Conservation (phyloP, 2,888 invertebrate species). For the Elysia crispata region DNA sequence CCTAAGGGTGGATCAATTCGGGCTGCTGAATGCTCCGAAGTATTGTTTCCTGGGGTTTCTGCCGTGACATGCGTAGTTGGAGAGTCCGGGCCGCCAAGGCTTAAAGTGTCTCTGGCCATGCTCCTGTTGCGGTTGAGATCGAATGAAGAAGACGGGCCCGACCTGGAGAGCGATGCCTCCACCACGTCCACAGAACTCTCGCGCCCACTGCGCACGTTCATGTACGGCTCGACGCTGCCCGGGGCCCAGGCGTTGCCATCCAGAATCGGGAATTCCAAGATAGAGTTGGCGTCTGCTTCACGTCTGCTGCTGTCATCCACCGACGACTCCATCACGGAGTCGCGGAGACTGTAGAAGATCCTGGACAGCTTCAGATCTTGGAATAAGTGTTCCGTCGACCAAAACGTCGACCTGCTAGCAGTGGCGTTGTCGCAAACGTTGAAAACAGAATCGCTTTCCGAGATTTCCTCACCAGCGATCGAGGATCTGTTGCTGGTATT, state of each 20-base stretch:
- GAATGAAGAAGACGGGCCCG: no score
- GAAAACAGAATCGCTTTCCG: neutral
- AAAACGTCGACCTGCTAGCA: neutral
- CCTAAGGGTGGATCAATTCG: no score
- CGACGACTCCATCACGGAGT: slow-evolving; percentile 11
- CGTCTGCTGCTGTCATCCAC: slow-evolving; percentile 1
- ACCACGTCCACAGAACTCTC: neutral
- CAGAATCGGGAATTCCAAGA: slow-evolving; percentile 18
- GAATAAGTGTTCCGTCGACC: no score
- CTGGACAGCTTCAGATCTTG: neutral
- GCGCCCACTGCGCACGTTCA: neutral
- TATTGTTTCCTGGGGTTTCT: no score
- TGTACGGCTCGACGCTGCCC: slow-evolving; percentile 19
- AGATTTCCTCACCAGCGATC: neutral
- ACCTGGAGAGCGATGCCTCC: no score
- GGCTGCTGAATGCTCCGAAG: no score
- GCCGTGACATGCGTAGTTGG: no score
- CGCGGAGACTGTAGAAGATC: slow-evolving; percentile 21
- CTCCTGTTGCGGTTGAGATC: no score
- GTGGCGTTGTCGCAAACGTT: neutral
- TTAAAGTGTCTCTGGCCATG: no score
- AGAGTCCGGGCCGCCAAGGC: no score
- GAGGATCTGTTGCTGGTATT: no score
- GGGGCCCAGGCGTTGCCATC: slow-evolving; percentile 11
- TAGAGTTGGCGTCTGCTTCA: neutral